phyloP scores from a whole-genome alignment of 2,888 invertebrate genomes.

The Lasioglossum vierecki region DNA sequence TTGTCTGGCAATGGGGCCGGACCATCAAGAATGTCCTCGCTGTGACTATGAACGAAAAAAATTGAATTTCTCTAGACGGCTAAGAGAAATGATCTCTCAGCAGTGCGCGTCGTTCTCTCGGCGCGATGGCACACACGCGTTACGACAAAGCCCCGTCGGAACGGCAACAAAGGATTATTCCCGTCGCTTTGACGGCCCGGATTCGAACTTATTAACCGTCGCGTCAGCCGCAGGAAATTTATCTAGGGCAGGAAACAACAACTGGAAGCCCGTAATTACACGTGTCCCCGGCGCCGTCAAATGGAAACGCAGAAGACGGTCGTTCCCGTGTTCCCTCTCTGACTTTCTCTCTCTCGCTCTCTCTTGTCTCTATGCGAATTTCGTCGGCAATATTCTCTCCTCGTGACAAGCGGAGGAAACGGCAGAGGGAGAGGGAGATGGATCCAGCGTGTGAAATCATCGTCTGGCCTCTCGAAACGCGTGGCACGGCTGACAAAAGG shows the following conservation, averaged over 20 bases:
- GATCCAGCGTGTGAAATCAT: neutral
- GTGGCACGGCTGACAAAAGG: slow-evolving; percentile 71
- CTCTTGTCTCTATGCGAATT: slow-evolving; percentile 41
- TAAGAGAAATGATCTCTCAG: neutral
- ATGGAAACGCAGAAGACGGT: slow-evolving; percentile 38
- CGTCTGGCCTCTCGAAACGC: slow-evolving; percentile 70
- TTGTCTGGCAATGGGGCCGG: neutral
- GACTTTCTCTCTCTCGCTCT: neutral
- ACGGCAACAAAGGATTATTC: slow-evolving; percentile 53
- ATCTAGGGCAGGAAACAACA: slow-evolving; percentile 60
- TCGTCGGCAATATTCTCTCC: slow-evolving; percentile 64
- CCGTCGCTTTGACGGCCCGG: slow-evolving; percentile 43
- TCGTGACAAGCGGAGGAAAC: slow-evolving; percentile 15
- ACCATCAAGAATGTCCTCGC: neutral
- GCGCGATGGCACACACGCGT: neutral
- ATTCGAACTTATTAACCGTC: slow-evolving; percentile 48
- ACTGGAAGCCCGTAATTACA: slow-evolving; percentile 58
- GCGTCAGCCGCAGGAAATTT: slow-evolving; percentile 49
- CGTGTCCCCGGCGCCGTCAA: slow-evolving; percentile 49
- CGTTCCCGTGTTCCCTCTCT: neutral
- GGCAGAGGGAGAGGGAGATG: neutral
- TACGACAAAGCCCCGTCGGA: neutral
- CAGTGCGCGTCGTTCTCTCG: neutral
- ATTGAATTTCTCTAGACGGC: neutral
- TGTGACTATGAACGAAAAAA: neutral